Evolutionary conservation across 2,888 invertebrate species (phyloP).

Genomic region (Sinopyrophorus schimmeli): DNA sequence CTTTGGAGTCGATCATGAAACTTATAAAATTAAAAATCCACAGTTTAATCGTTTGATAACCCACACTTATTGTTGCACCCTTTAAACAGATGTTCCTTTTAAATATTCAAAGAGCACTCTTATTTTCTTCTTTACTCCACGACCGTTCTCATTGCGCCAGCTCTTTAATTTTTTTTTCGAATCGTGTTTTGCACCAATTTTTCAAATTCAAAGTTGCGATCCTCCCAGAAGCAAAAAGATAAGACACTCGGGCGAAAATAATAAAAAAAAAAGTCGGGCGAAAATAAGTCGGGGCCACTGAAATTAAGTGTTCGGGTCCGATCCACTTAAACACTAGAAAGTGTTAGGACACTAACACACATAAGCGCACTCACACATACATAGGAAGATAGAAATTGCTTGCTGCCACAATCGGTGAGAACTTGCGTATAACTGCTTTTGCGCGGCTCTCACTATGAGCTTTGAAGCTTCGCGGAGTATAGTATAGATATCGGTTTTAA

Average conservation of each 20-base stretch:
- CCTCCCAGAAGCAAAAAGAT: constrained; percentile 1
- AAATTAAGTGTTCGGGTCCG: constrained; percentile 14
- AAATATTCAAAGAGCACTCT: constrained; percentile 18
- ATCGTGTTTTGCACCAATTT: not conserved
- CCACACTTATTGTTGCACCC: constrained; percentile 21
- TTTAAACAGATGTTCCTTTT: constrained; percentile 29
- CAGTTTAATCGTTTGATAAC: constrained; percentile 30
- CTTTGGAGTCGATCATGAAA: constrained; percentile 27
- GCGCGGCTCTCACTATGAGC: constrained; percentile 39
- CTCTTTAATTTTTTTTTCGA: not conserved
- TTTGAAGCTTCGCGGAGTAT: constrained; percentile 46
- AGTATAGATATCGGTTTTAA: constrained; percentile 38
- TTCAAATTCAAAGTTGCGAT: not conserved
- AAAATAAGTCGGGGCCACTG: too few species aligned
- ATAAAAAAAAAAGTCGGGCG: constrained; percentile 12
- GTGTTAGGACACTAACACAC: constrained; percentile 27
- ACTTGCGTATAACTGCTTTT: constrained; percentile 43
- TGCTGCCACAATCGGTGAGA: constrained; percentile 34
- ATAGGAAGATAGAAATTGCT: constrained; percentile 26
- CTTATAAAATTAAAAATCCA: constrained; percentile 22
- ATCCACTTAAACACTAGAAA: constrained; percentile 25
- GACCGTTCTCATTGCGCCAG: not conserved
- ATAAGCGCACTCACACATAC: constrained; percentile 30
- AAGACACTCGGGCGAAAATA: constrained; percentile 1
- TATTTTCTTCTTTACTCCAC: constrained; percentile 9